Evolutionary conservation across 2,888 invertebrate genomes (phyloP).

Genomic region (Syrista parreyssii): DNA sequence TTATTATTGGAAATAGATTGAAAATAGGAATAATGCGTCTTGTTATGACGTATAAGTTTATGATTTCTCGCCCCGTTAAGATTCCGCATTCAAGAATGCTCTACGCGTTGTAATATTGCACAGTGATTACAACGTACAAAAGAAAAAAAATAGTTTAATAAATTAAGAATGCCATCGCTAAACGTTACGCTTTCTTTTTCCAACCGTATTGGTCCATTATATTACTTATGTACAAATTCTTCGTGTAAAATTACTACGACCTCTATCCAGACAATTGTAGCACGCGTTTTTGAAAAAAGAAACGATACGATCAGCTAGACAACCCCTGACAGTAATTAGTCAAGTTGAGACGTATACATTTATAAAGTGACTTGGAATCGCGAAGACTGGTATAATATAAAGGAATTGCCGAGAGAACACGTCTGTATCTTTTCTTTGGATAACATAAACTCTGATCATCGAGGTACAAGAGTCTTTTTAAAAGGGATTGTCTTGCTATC

Average conservation of each 20-base stretch:
- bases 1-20: not conserved
- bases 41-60: not conserved
- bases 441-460: not conserved
- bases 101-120: slow-evolving; percentile 27
- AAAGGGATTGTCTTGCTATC: not conserved
- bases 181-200: slow-evolving; percentile 2
- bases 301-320: not conserved
- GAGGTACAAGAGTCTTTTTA: not conserved
- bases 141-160: slow-evolving; percentile 28
- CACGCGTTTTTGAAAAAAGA: not conserved
- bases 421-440: not conserved
- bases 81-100: not conserved
- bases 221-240: slow-evolving; percentile 40
- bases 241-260: slow-evolving; percentile 31
- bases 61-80: not conserved
- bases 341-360: not conserved
- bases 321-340: not conserved
- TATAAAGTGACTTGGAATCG: not conserved
- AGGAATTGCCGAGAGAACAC: not conserved
- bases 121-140: slow-evolving; percentile 35
- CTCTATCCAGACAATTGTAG: not conserved
- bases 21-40: not conserved
- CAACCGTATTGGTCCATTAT: slow-evolving; percentile 35
- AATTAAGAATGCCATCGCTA: slow-evolving; percentile 35
- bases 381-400: not conserved